These are phyloP conservation scores for Neodiprion pinetum DNA, from an alignment of 1,140 invertebrate species.

Conservation along the genomic window DNA sequence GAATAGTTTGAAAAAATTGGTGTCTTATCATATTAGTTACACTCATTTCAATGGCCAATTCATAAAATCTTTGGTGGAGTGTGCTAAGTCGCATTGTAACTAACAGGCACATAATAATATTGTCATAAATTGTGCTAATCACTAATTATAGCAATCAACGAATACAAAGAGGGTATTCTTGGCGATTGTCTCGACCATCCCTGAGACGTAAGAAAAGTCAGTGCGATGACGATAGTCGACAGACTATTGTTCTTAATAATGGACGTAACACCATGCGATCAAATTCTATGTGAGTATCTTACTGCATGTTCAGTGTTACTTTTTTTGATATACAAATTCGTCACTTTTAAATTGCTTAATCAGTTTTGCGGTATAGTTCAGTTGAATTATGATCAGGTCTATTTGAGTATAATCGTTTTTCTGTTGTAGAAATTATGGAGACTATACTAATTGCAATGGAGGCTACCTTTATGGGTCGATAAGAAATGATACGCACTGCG, in stretches of 20 bases:
- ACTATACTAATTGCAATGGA: constrained; percentile 78
- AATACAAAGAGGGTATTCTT: constrained; percentile 72
- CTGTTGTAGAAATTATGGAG: constrained; percentile 61
- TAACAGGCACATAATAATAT: too few relatives aligned
- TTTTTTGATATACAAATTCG: background rate
- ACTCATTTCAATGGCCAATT: background rate
- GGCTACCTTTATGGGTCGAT: constrained; percentile 63
- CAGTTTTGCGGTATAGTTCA: background rate
- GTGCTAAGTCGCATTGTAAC: too few relatives aligned
- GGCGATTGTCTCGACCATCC: constrained; percentile 73
- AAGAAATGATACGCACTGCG: constrained; percentile 73
- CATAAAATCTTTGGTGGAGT: background rate
- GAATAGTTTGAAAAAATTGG: background rate
- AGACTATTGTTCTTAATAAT: constrained; percentile 70
- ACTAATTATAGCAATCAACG: constrained; percentile 35
- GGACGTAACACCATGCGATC: constrained; percentile 49
- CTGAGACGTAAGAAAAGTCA: constrained; percentile 65
- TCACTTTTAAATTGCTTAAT: constrained; percentile 8
- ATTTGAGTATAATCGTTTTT: constrained; percentile 13
- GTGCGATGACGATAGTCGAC: constrained; percentile 54
- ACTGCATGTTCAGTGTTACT: background rate
- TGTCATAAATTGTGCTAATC: background rate
- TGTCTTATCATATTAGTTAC: background rate
- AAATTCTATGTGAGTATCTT: constrained; percentile 48
- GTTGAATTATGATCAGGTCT: background rate